Evolutionary conservation across 2,797 vertebrate genomes (phyloP), one percentile per base, ranked within the genome.

Genomic region (Lepus townsendii): DNA sequence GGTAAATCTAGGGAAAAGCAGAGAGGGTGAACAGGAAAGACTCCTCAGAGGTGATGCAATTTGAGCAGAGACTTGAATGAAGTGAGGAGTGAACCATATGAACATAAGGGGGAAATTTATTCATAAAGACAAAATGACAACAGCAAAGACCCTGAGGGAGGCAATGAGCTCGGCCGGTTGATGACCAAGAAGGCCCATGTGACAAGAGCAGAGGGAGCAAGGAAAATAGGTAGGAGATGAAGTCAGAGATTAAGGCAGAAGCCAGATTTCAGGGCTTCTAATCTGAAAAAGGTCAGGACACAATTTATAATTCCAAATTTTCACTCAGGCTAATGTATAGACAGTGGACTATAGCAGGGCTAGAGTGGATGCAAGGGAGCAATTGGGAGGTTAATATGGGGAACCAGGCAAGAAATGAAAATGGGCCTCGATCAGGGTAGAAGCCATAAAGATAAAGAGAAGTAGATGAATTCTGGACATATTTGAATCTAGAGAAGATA

Each of bases 221-320:
- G 47, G 54, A 89, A 90, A 47, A 73, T 27, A 42, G 71, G 47
- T 47, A 95, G 63, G 82, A 93, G 71, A 65, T 83, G 42, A 79
- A 52, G 79, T 79, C 38, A 78, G n/a, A 78, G n/a, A 86, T 24
- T 69, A n/a, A 75, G 42, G 27, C 42, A 84, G 27, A 42, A 76
- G 32, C 62, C 47, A 68, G 54, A 57, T 16, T 20, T 16, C 19
- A 86, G 27, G n/a, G 26, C 19, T 72, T n/a, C 57, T 65, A 50
- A 92, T 60, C 75, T 65, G 62, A 20, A 47, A 80, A 82, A 50
- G 8, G 38, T 86, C 7, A 17, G 30, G 42, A 42, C 17, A 26
- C 83, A 69, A 79, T 73, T 62, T 85, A 60, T n/a, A 94, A 85
- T 27, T 92, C 42, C 71, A 38, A 76, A 83, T 77, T 71, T 50